phyloP scores from a whole-genome alignment of 2,797 vertebrate genomes.

The Lepilemur ruficaudatus region DNA sequence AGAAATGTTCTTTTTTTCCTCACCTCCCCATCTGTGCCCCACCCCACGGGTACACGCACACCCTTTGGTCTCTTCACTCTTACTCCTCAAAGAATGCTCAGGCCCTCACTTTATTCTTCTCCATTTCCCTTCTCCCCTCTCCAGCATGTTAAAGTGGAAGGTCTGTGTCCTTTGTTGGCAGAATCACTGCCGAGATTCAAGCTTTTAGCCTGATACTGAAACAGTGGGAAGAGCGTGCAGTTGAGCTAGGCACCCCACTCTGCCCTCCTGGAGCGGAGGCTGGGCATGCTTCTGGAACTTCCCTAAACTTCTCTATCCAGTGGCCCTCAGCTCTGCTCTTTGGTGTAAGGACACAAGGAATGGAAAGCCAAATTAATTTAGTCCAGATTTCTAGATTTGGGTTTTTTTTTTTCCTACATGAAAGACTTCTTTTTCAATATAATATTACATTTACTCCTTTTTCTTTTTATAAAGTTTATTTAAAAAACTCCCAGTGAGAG shows the following conservation, averaged over 20 bases:
- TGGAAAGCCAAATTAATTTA: background rate
- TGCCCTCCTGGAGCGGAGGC: background rate
- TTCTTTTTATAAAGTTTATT: slow-evolving; percentile 52
- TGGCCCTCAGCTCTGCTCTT: background rate
- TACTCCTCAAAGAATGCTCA: background rate
- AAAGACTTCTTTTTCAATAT: background rate
- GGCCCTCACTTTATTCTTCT: background rate
- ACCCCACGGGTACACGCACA: rapidly evolving
- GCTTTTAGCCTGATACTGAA: background rate
- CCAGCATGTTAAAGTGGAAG: background rate
- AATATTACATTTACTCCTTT: background rate
- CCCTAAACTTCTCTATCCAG: background rate
- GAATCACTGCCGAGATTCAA: background rate
- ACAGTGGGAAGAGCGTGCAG: background rate
- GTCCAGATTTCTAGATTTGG: background rate
- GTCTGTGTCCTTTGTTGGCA: background rate
- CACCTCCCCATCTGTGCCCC: background rate
- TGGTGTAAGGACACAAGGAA: background rate
- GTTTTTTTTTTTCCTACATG: background rate
- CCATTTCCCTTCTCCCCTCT: background rate
- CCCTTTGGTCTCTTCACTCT: background rate
- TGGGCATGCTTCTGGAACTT: background rate
- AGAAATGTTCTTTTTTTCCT: background rate
- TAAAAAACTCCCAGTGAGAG: background rate
- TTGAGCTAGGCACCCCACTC: background rate